Base-by-base conservation (phyloP, 2,113 vertebrate species). In the Orthochromis indermauri region DNA sequence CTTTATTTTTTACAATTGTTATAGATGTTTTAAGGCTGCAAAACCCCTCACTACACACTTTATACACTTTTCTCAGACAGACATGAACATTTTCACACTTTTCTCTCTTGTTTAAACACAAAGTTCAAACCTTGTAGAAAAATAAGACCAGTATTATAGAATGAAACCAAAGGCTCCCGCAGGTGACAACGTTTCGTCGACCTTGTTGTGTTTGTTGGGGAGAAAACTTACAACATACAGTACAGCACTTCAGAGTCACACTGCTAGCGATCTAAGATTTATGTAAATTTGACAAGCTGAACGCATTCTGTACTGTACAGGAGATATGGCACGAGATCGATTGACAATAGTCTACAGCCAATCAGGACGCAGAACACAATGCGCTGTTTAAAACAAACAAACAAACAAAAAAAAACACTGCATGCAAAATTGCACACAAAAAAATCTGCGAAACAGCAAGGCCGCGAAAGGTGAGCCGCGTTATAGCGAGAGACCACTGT, bases 231-330 rank as follows among this genome's bases (percentile, higher is more conserved):
- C 4, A 55, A 26, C 21, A 26, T 55, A 13, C 54, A 55, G 11
- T 55, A 1, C 54, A 55, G 54, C 54, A 55, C 54, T 13, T 55
- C 11, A 26, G 54, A 26, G 54, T 7, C 54, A 55, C 54, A 55
- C 21, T 8, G 54, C 53, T 55, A 26, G 21, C 11, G 6, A 55
- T 8, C 21, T 13, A 57, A 26, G 21, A 57, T 13, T 57, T 26
- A 57, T 59, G 55, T 59, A 16, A 59, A 59, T 28, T 59, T 59
- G 24, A 59, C 55, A 59, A 59, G 55, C 55, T 59, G 13, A 28
- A 28, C 0, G 55, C 55, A 59, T 28, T 59, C 55, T 28, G 24
- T 59, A 14, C 55, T 1, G 55, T 28, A 16, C 24, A 28, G 55
- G 55, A 28, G 55, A 59, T 9, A 28, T 5, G 55, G 24, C 55